Conservation (phyloP, 2,797 vertebrate species). For the Myiothlypis coronata region DNA sequence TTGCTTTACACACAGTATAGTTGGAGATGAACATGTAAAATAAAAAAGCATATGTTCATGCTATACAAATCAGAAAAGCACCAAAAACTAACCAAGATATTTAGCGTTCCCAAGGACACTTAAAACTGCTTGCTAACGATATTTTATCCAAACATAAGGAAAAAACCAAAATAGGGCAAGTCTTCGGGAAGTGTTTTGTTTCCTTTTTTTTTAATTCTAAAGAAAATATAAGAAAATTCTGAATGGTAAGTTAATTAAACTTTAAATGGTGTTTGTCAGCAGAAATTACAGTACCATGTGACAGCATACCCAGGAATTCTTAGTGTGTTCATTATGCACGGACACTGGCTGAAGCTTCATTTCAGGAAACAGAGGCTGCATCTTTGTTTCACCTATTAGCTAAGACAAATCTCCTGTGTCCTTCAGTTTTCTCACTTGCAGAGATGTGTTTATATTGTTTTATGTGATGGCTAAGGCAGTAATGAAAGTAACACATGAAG, state of each 20-base stretch:
- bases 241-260: neutral
- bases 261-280: neutral
- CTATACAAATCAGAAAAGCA: neutral
- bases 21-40: neutral
- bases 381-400: neutral
- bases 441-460: neutral
- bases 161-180: accelerated
- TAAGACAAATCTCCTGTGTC: neutral
- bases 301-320: neutral
- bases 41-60: neutral
- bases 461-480: neutral
- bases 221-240: neutral
- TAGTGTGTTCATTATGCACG: neutral
- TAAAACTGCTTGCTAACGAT: neutral
- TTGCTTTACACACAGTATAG: neutral
- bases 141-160: accelerated
- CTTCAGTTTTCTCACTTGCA: neutral
- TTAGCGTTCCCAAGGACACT: neutral
- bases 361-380: neutral
- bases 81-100: neutral
- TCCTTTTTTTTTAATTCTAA: neutral
- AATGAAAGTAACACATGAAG: neutral
- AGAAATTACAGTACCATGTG: neutral
- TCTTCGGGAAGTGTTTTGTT: neutral
- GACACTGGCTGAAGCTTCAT: neutral